Conservation (phyloP, 53 echinoderm and acorn worm species). For the Echinarachnius parma region DNA sequence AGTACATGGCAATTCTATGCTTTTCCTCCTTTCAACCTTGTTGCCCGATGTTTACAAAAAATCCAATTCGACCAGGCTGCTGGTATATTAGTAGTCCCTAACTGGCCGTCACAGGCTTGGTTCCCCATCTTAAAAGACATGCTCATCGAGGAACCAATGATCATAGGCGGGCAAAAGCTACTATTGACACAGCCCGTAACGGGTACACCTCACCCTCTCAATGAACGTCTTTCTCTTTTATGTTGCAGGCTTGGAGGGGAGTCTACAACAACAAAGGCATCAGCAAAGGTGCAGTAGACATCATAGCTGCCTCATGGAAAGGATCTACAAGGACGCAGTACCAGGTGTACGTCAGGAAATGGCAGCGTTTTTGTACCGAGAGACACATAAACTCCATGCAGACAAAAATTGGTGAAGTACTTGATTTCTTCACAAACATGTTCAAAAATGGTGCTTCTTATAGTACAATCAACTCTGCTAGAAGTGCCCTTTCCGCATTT, state of each 20-base stretch:
- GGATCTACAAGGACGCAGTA: conserved; percentile 41
- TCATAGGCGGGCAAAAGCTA: background rate
- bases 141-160: background rate
- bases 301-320: conserved; percentile 40
- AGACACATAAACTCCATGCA: background rate
- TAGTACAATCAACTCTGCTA: conserved; percentile 34
- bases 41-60: conserved; percentile 45
- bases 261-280: conserved; percentile 19
- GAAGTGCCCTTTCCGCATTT: conserved; percentile 31
- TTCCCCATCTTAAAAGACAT: conserved; percentile 24
- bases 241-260: conserved; percentile 29
- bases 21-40: conserved; percentile 39
- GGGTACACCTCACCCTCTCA: conserved; percentile 28
- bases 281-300: background rate
- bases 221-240: conserved; percentile 14
- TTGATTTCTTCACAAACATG: conserved; percentile 33
- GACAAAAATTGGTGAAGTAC: conserved; percentile 6
- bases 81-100: conserved; percentile 48
- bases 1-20: conserved; percentile 43
- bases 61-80: conserved; percentile 23
- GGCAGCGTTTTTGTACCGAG: conserved; percentile 31
- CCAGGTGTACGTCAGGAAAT: conserved; percentile 18
- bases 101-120: conserved; percentile 52
- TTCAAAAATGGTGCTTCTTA: conserved; percentile 20
- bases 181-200: conserved; percentile 30